Conservation (phyloP, 1,140 invertebrate species). For the Ceratoteleas bidentatus region DNA sequence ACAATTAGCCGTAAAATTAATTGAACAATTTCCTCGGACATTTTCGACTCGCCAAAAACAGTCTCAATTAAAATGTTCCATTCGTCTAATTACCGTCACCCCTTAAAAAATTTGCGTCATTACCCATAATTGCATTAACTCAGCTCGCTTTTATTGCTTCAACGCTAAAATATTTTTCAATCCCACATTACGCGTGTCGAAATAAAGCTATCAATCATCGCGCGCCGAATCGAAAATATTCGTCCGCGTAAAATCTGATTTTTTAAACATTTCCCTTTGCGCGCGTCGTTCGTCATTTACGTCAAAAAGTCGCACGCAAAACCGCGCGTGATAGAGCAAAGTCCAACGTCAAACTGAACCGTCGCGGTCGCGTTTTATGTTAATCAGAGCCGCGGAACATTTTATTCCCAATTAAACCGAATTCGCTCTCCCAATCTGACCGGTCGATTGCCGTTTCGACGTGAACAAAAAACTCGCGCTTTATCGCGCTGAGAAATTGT, state of each 20-base stretch:
- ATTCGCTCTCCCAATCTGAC: neutral
- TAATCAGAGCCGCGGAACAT: neutral
- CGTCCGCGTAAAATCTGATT: neutral
- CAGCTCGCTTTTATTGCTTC: neutral
- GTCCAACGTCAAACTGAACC: neutral
- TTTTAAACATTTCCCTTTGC: neutral
- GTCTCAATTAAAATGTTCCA: no score
- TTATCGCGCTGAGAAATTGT: conserved; percentile 5
- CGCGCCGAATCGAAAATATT: neutral
- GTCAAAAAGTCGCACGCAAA: neutral
- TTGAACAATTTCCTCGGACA: no score
- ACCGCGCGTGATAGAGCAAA: neutral
- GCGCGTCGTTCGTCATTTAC: neutral
- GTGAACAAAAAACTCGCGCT: neutral
- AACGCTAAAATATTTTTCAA: neutral
- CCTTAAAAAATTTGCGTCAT: no score
- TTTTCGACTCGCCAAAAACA: no score
- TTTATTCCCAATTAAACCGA: neutral
- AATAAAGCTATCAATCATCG: neutral
- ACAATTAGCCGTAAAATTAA: no score
- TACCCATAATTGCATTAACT: no score
- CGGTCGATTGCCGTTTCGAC: neutral
- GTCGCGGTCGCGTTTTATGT: neutral
- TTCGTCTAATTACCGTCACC: no score
- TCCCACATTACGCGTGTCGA: neutral